Evolutionary conservation across 2,797 vertebrate species (phyloP), one percentile per base, ranked within the genome.

Genomic region (Notolabrus celidotus): DNA sequence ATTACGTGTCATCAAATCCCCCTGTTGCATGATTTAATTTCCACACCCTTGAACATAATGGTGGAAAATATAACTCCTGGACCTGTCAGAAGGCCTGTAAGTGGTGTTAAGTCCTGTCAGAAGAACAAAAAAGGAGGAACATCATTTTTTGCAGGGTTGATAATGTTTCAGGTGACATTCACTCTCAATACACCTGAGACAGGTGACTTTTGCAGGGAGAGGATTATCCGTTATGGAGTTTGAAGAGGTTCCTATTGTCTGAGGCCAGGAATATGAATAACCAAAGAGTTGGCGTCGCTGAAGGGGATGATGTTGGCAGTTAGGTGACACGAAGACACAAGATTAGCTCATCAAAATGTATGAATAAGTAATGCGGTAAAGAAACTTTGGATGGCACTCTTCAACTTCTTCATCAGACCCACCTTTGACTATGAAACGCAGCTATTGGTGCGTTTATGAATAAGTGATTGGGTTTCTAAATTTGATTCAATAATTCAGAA

Each of bases 151-250:
- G 58, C 76, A 60, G 66, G 67, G 59, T 81, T 80, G 87, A 93
- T 94, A 88, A 67, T 88, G 93, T 95, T 95, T 94, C 93, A 93
- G 74, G 63, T 93, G 93, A 92, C 93, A 94, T 93, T 95, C 89
- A 93, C 90, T 79, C 45, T 60, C 31, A 39, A 90, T 62, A 92
- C 90, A 94, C 89, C 90, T 89, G 93, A 94, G 94, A 93, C 90
- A 80, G 72, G 88, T 89, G 92, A 92, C 92, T 93, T 93, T 91
- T 88, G 69, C 82, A 8, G 52, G 7, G 50, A 38, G 84, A 86
- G 90, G 91, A 93, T 94, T 91, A 93, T 84, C 89, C 74, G 83
- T 87, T 84, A 73, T 84, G 77, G 89, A 80, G 86, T 89, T 89
- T 90, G 87, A 90, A 88, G 90, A 91, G 85, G 85, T 89, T 82